Evolutionary conservation across 2,888 invertebrate genomes (phyloP).

Genomic region (Acrobasis consociella): DNA sequence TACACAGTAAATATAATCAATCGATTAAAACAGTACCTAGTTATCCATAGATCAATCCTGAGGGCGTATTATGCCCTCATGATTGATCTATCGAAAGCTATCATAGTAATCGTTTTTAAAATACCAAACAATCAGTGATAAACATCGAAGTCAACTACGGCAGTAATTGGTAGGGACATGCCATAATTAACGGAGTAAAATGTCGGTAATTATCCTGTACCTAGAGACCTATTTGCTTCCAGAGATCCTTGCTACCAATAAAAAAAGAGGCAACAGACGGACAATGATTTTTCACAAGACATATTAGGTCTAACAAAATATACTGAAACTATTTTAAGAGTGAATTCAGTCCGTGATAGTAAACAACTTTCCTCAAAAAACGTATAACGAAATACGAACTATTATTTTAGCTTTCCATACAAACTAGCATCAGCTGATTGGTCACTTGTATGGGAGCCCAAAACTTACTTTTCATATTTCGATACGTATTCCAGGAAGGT

Average conservation of each 20-base stretch:
- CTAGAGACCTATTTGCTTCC: constrained; percentile 62
- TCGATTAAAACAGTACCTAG: background rate
- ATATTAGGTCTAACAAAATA: too few relatives aligned
- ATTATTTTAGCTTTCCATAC: too few relatives aligned
- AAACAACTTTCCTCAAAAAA: too few relatives aligned
- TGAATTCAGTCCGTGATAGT: too few relatives aligned
- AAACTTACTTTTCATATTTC: too few relatives aligned
- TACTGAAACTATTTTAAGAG: too few relatives aligned
- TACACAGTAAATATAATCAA: too few relatives aligned
- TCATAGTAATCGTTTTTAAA: constrained; percentile 13
- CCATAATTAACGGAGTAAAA: constrained; percentile 49
- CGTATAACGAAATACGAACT: too few relatives aligned
- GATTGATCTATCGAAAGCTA: constrained; percentile 3
- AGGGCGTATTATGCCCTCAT: background rate
- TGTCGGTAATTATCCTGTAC: constrained; percentile 62
- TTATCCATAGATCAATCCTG: too few relatives aligned
- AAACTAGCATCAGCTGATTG: too few relatives aligned
- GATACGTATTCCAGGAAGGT: too few relatives aligned
- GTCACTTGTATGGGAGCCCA: too few relatives aligned
- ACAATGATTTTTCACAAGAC: background rate
- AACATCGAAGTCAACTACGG: constrained; percentile 33
- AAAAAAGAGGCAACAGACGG: background rate
- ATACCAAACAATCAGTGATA: constrained; percentile 25
- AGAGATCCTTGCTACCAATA: constrained; percentile 67
- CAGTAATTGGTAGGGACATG: constrained; percentile 40